Base-by-base conservation (phyloP, 1,140 invertebrate species). In the Meloidogyne exigua region DNA sequence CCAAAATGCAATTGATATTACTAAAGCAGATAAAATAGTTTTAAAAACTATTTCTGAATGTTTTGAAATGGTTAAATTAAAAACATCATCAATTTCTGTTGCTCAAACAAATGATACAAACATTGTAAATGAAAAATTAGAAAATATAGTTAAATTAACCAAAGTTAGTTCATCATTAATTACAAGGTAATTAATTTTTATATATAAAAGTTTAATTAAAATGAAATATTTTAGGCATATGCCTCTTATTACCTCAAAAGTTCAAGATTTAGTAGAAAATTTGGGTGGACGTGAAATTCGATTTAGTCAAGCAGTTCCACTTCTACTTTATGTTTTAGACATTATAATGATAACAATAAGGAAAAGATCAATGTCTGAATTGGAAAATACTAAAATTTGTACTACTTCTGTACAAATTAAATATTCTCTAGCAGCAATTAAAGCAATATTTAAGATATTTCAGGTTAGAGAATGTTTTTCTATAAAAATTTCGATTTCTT, bases 201-300 rank as follows among this genome's bases (percentile, higher is more conserved):
- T 57, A 18, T n/a, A 15, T 49, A 57, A n/a, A 5, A 57, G 5
- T n/a, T 7, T 57, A 3, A 57, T n/a, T n/a, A 18, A 57, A n/a
- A 49, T 18, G n/a, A 15, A 49, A 49, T n/a, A 2, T 57, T 57
- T 57, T n/a, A 57, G 49, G 49, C 49, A 57, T 4, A n/a, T 57
- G 18, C 49, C 49, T 57, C 18, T 57, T 57, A 57, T 57, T 57
- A 12, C 49, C 18, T 57, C 49, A 57, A 57, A 57, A 57, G 49
- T 57, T 57, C 49, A 57, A 9, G 49, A 57, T n/a, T 57, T 57
- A 9, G 49, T 57, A n/a, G 49, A 57, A 57, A 57, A 57, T 57
- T 57, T 57, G 49, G n/a, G 49, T 57, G 49, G 49, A n/a, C 49
- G 49, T 57, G 49, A 57, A 57, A 57, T 57, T 57, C 18, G 49